Base-by-base conservation (phyloP, 2,888 invertebrate genomes). In the Scaptomyza parva region DNA sequence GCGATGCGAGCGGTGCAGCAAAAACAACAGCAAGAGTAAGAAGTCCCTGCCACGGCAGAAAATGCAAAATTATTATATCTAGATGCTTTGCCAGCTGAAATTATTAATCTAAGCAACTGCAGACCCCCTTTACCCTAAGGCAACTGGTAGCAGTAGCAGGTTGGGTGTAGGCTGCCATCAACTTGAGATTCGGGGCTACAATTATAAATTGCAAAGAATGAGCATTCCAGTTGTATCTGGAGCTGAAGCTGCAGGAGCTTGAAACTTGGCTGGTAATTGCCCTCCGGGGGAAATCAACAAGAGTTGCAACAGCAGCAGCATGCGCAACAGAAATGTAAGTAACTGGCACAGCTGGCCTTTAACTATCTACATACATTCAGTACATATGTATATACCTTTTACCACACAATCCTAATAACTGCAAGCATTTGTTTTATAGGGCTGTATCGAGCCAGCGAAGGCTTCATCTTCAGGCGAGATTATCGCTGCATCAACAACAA, bases 21-120 rank as follows among this genome's bases (percentile, higher is more conserved):
- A 22, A 47, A 55, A 37, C 63, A 53, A 53, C 62, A 69, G n/a
- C 14, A 35, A 26, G 57, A 52, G 26, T 57, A 52, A 53, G 59
- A 65, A 43, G 40, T 48, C n/a, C 61, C 59, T 60, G 61, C 45
- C 59, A 60, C 62, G 60, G 60, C 60, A 60, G 37, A 69, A 63
- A 41, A 69, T 59, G 51, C 63, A 70, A 71, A 78, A 80, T 76
- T 66, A 81, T 72, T 78, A 76, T 69, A 70, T 65, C 69, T 82
- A 70, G 67, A 59, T 70, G 70, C 54, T 66, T 68, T 68, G 74
- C 62, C 76, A 82, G 83, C 73, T 76, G 64, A 75, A 73, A 71
- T 78, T 80, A 83, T 78, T 80, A 80, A 82, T 82, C 81, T 76
- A 71, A 61, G 63, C 84, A 78, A 73, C 61, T 68, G 70, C 50